A percentile compares a stretch with the other conserved stretches of the same genome.
Conservation (phyloP, 1,140 invertebrate genomes). For the Procambarus clarkii region DNA sequence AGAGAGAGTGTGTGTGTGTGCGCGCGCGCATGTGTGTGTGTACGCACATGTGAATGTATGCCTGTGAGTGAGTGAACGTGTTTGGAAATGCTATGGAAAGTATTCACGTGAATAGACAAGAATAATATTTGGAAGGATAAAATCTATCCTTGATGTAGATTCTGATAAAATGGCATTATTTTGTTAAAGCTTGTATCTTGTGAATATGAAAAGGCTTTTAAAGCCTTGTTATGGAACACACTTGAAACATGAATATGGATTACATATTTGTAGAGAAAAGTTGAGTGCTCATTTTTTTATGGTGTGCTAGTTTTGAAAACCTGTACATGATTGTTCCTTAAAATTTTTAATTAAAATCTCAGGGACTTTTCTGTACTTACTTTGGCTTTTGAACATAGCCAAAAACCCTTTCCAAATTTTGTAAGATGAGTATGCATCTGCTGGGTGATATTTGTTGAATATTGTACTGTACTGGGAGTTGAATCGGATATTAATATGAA, state of each 20-base stretch:
- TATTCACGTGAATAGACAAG: neutral
- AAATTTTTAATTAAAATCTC: slow-evolving; percentile 2
- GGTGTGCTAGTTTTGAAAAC: too few species aligned
- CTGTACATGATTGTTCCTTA: neutral
- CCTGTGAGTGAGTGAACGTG: too few species aligned
- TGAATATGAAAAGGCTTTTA: neutral
- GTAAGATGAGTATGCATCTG: too few species aligned
- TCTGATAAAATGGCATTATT: neutral
- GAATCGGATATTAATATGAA: too few species aligned
- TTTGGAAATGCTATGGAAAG: neutral
- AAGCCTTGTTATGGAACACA: neutral
- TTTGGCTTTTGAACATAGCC: neutral
- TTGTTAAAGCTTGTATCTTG: neutral
- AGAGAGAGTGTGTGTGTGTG: slow-evolving; percentile 35
- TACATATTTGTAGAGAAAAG: neutral
- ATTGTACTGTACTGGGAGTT: too few species aligned
- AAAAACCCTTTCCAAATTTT: too few species aligned
- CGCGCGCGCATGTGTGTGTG: slow-evolving; percentile 20
- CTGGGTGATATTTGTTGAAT: too few species aligned
- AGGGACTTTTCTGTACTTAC: slow-evolving; percentile 11
- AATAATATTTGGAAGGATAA: neutral
- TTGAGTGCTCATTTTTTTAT: neutral
- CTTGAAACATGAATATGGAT: neutral
- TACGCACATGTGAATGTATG: neutral
- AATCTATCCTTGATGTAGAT: neutral